Conservation (phyloP, 2,797 vertebrate species). For the Ibycter americanus region DNA sequence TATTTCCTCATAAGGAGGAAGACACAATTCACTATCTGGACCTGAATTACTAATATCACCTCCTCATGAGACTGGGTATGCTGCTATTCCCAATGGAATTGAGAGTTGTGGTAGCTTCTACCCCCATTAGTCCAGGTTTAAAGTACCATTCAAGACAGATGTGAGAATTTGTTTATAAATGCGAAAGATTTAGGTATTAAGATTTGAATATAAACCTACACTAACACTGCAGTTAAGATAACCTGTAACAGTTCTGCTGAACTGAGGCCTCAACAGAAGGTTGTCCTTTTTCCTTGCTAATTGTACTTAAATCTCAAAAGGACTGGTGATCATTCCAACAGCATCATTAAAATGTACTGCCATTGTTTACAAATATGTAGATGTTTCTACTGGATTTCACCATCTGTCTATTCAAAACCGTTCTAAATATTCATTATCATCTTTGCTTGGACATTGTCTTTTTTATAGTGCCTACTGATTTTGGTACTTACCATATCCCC, state of each 20-base stretch:
- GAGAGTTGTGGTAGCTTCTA: background rate
- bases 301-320: background rate
- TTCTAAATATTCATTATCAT: background rate
- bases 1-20: background rate
- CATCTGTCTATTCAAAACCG: background rate
- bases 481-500: background rate
- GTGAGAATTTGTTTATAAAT: background rate
- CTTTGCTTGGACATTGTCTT: background rate
- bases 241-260: background rate
- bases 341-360: background rate
- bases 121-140: background rate
- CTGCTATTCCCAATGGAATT: background rate
- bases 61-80: background rate
- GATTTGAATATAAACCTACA: background rate
- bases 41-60: background rate
- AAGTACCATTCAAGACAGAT: background rate
- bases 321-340: background rate
- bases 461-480: background rate
- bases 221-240: background rate
- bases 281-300: background rate
- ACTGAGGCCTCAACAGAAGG: background rate
- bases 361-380: background rate
- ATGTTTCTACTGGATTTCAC: background rate
- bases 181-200: background rate
- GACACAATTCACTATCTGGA: background rate